Base-by-base conservation (phyloP, 1,140 invertebrate genomes). In the Papilio polytes region DNA sequence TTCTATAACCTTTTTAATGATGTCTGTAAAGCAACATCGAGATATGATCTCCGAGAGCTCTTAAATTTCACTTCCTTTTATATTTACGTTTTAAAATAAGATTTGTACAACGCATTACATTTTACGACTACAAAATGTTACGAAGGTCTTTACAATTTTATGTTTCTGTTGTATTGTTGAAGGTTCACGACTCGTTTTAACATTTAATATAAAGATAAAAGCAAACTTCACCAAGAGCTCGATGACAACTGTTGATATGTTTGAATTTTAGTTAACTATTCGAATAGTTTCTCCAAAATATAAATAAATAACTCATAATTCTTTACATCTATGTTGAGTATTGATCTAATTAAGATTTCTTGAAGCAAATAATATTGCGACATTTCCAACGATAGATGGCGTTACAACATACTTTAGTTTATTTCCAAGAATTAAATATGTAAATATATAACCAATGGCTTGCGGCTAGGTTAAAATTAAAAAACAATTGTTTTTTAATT, bases 51-150 rank as follows among this genome's bases (percentile, higher is more conserved):
- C 13, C 2, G 26, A 70, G 63, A 70, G 31, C 26, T 13, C 4
- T 70, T 70, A 36, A 70, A 70, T 36, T 36, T 31, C 22, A 31
- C 63, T 70, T 70, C 63, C 63, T 70, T 70, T 70, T 31, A 66
- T 31, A 66, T 66, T 66, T 70, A 70, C 13, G 59, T 22, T 63
- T 63, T 63, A 63, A 63, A 63, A 63, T 63, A 63, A 70, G 22
- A 70, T 70, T 70, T 70, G 63, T 70, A 36, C 13, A 70, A 70
- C 63, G 26, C 63, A 70, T 70, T 36, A 70, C 63, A 31, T 31
- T 70, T 70, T 70, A 70, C 63, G 63, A 70, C 63, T 70, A 70
- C 63, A 70, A 31, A 70, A 70, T 70, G 13, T 70, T 70, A 63
- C 59, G 59, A 70, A 70, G 63, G 63, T 70, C 63, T 70, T 70